These are phyloP conservation scores for Nothocercus julius DNA, from an alignment of 2,113 vertebrate genomes.

Conservation along the genomic window DNA sequence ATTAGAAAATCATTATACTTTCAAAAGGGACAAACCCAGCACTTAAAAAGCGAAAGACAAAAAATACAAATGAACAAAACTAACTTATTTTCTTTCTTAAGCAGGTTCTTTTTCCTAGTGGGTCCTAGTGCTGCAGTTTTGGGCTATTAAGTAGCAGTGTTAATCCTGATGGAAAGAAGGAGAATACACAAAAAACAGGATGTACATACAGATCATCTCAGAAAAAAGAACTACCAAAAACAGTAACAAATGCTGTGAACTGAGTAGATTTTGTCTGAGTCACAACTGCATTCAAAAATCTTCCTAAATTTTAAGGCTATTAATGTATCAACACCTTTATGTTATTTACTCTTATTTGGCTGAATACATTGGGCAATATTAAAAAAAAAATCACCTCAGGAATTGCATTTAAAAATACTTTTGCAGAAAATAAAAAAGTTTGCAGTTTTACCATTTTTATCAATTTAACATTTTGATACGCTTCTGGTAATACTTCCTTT, in stretches of 20 bases:
- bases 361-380: background rate
- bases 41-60: background rate
- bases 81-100: background rate
- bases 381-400: background rate
- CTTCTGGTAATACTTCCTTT: background rate
- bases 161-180: background rate
- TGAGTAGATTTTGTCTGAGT: background rate
- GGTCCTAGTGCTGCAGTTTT: background rate
- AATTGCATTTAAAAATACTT: background rate
- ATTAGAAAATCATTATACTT: background rate
- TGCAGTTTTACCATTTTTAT: background rate
- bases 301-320: background rate
- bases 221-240: background rate
- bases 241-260: background rate
- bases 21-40: background rate
- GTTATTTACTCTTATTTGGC: background rate
- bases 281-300: background rate
- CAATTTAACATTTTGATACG: background rate
- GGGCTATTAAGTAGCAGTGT: background rate
- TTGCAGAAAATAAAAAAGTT: background rate
- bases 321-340: background rate
- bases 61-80: accelerated
- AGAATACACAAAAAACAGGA: background rate
- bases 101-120: background rate
- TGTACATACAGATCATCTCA: background rate